Evolutionary conservation across 2,113 vertebrate species (phyloP), one percentile per base, ranked within the genome.

Genomic region (Zosterops hypoxanthus): DNA sequence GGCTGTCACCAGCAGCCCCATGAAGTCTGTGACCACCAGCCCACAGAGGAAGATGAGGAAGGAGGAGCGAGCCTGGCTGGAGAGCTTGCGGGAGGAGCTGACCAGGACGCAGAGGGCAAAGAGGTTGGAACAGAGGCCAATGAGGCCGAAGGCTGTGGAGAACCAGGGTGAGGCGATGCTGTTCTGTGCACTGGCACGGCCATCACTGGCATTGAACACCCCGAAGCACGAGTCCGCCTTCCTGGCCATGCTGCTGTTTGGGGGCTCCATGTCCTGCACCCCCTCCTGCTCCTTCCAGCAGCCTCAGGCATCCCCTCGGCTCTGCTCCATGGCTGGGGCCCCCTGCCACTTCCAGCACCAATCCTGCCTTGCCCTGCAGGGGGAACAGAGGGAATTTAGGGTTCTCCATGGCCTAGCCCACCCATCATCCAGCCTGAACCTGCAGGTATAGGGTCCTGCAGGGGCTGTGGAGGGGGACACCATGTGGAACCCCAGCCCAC

Each of bases 111-210:
- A 89, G 28, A 99, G 97, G 14, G 99, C 99, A 1, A 99, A 97
- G 93, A 99, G 98, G 95, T 99, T 99, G 94, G 99, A 99, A 91
- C 88, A 97, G 73, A 99, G 97, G 57, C 99, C 99, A 31, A 99
- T 93, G 23, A 94, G 29, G 81, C 94, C 97, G 36, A 99, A 99
- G 81, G 98, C 91, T 0, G 97, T 95, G 0, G 99, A 97, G 82
- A 98, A 99, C 98, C 98, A 98, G 4, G 97, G 98, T 0, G 99
- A 99, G 25, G 98, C 80, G 2, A 98, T 97, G 49, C 91, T 80
- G 56, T 28, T 87, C 25, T 66, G 94, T 0, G 56, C 61, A 0
- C 12, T 10, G 2, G 82, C 53, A 5, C 22, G 93, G 78, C 96
- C 85, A 0, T 14, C 9, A 0, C 78, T 96, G 79, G 65, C 6